These are phyloP conservation scores for Seira sanloemensis DNA, from an alignment of 2,888 invertebrate species.

Conservation along the genomic window DNA sequence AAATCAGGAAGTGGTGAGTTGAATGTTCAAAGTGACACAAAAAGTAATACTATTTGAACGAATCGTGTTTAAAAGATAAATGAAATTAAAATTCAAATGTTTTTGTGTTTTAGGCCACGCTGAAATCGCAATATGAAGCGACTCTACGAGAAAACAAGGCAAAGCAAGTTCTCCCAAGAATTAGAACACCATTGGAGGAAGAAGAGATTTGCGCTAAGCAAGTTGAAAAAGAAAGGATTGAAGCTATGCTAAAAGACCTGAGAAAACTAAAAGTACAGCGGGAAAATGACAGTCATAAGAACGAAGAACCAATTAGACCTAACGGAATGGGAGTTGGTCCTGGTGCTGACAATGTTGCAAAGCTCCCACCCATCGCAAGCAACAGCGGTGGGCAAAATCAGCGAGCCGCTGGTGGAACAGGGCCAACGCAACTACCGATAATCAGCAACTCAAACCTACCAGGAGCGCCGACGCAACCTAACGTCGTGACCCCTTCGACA, in stretches of 20 bases:
- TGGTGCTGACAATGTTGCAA: constrained; percentile 50
- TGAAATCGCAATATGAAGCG: constrained; percentile 40
- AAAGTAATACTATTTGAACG: too few relatives aligned
- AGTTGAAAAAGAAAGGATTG: constrained; percentile 77
- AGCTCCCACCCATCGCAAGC: constrained; percentile 22
- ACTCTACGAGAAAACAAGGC: constrained; percentile 24
- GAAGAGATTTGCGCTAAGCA: constrained; percentile 75
- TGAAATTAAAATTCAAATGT: constrained; percentile 11
- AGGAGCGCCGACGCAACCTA: background rate
- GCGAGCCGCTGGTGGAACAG: background rate
- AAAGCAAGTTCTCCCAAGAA: constrained; percentile 44
- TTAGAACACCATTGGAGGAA: constrained; percentile 41
- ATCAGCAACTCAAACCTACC: constrained; percentile 11
- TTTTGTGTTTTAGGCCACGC: constrained; percentile 27
- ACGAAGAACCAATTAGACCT: background rate
- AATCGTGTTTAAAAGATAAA: background rate
- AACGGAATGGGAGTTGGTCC: background rate
- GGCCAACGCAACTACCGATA: constrained; percentile 13
- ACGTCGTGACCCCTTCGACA: background rate
- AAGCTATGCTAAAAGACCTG: constrained; percentile 77
- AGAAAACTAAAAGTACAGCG: constrained; percentile 72
- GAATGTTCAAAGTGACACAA: background rate
- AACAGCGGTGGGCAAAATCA: background rate
- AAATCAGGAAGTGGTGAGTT: constrained; percentile 76
- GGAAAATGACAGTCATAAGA: constrained; percentile 55